phyloP scores from a whole-genome alignment of 2,113 vertebrate genomes.

The Hipposideros armiger region DNA sequence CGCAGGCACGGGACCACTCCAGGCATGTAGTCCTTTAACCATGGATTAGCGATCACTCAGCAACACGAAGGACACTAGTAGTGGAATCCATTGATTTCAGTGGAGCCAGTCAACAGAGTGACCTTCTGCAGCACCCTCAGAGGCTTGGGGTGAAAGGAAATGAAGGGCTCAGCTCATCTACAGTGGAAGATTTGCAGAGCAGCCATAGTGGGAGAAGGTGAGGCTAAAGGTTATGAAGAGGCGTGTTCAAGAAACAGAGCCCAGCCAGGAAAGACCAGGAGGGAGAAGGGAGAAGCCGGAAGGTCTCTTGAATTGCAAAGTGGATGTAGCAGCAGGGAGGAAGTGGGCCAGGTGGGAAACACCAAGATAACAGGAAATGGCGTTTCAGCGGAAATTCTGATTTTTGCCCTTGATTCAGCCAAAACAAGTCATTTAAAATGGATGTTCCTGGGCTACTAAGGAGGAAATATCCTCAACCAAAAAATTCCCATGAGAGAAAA shows the following conservation, averaged over 20 bases:
- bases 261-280: no score
- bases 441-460: not conserved
- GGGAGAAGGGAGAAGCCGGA: not conserved
- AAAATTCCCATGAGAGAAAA: not conserved
- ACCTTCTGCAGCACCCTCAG: not conserved
- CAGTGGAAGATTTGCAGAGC: not conserved
- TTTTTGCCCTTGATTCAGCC: not conserved
- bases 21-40: not conserved
- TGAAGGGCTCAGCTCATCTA: not conserved
- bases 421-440: conserved; percentile 4
- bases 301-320: not conserved
- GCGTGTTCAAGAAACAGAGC: fast-evolving
- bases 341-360: not conserved
- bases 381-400: not conserved
- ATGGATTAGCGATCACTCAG: not conserved
- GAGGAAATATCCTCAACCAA: not conserved
- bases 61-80: not conserved
- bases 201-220: not conserved
- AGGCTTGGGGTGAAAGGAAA: not conserved
- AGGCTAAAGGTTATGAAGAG: no score
- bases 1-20: not conserved
- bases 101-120: not conserved
- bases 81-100: not conserved
- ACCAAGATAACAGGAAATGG: not conserved
- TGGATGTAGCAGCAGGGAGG: not conserved